A percentile compares a stretch with the other conserved stretches of the same genome.
Evolutionary conservation across 2,113 vertebrate genomes (phyloP).

Genomic region (Apaloderma vittatum): DNA sequence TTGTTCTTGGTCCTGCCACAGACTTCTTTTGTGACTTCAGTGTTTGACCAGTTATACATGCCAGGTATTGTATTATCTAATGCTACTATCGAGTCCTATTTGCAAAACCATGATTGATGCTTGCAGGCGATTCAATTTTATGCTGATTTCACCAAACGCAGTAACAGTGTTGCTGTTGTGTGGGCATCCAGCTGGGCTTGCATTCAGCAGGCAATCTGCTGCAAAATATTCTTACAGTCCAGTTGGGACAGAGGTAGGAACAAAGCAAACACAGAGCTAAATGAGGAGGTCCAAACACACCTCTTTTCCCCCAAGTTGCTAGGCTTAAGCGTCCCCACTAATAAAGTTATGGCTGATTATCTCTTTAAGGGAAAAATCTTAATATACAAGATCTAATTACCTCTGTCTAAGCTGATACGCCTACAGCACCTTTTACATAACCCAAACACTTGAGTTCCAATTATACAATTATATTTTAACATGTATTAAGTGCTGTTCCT

Average conservation of each 20-base stretch:
- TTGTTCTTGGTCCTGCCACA: not conserved
- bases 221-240: not conserved
- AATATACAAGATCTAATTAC: conserved; percentile 71
- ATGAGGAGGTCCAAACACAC: not conserved
- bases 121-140: conserved; percentile 21
- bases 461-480: conserved; percentile 62
- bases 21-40: not conserved
- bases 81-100: conserved; percentile 5
- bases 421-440: conserved; percentile 66
- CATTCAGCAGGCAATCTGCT: not conserved
- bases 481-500: conserved; percentile 50
- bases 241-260: not conserved
- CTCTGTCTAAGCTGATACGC: conserved; percentile 62
- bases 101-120: not conserved
- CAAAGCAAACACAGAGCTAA: not conserved
- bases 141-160: conserved; percentile 22
- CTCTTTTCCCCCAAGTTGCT: not conserved
- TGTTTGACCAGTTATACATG: not conserved
- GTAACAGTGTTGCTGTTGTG: not conserved
- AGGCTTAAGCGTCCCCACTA: not conserved
- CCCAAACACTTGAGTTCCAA: conserved; percentile 54
- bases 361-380: conserved; percentile 60
- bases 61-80: conserved; percentile 26
- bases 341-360: conserved; percentile 27
- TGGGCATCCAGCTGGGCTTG: not conserved